Evolutionary conservation across 2,888 invertebrate genomes (phyloP).

Genomic region (Malacosoma neustria): DNA sequence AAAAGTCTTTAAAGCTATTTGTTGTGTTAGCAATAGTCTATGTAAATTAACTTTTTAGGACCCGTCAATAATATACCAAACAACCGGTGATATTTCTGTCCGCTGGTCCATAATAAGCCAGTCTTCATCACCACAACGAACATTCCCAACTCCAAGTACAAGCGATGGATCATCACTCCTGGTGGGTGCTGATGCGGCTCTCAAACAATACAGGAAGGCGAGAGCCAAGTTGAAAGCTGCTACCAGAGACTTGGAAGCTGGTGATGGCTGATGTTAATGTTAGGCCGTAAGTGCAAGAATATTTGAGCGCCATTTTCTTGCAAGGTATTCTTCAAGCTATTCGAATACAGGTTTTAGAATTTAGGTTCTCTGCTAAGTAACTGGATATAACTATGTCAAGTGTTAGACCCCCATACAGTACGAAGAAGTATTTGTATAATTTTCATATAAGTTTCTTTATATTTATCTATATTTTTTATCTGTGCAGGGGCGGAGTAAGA

Average conservation of each 20-base stretch:
- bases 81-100: conserved; percentile 33
- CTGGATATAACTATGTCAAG: too few species aligned
- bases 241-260: conserved; percentile 24
- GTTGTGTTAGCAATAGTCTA: too few species aligned
- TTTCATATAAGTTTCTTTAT: too few species aligned
- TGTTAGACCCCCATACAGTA: too few species aligned
- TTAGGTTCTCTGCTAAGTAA: too few species aligned
- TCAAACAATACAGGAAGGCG: conserved; percentile 42
- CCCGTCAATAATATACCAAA: conserved; percentile 14
- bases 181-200: conserved; percentile 43
- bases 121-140: conserved; percentile 15
- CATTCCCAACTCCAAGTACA: conserved; percentile 6
- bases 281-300: conserved; percentile 1
- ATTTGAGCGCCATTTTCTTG: not conserved
- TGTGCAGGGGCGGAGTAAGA: too few species aligned
- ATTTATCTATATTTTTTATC: too few species aligned
- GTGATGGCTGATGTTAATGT: conserved; percentile 11
- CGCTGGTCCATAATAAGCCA: conserved; percentile 37
- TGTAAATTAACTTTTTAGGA: not conserved
- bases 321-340: too few species aligned
- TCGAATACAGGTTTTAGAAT: too few species aligned
- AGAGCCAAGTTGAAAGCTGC: conserved; percentile 42
- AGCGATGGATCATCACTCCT: conserved; percentile 35
- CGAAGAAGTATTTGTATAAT: too few species aligned
- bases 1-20: too few species aligned